Conservation (phyloP, 2,113 vertebrate species). For the Ginglymostoma cirratum region DNA sequence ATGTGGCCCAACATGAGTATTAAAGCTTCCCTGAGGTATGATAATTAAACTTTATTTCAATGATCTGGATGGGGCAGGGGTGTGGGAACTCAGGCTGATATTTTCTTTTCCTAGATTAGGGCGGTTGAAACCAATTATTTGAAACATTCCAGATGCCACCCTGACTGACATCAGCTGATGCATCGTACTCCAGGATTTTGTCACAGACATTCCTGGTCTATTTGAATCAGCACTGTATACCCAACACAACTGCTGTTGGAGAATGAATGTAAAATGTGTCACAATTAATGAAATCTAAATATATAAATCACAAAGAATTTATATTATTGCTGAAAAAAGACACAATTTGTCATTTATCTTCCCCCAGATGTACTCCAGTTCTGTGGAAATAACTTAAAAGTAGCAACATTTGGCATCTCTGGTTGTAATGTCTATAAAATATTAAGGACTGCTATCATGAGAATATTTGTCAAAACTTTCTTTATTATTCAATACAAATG, state of each 20-base stretch:
- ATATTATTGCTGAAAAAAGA: too few species aligned
- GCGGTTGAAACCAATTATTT: constrained; percentile 1
- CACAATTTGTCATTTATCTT: not conserved
- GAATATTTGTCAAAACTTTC: not conserved
- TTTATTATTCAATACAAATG: not conserved
- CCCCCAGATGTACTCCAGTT: too few species aligned
- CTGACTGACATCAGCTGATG: not conserved
- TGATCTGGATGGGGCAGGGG: not conserved
- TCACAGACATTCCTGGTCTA: not conserved
- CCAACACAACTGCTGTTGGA: not conserved
- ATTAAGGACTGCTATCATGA: not conserved
- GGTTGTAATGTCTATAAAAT: not conserved
- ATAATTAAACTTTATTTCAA: not conserved
- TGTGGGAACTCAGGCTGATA: not conserved
- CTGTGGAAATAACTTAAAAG: not conserved
- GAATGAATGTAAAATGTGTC: not conserved
- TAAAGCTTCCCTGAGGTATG: not conserved
- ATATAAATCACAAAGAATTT: too few species aligned
- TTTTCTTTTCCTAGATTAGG: not conserved
- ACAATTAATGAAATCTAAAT: not conserved
- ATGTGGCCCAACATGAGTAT: not conserved
- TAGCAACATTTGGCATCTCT: not conserved
- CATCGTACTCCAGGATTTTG: not conserved
- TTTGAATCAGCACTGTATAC: not conserved
- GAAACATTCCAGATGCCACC: not conserved